phyloP scores from a whole-genome alignment of 2,888 invertebrate species.

The Lamellibrachia columna region DNA sequence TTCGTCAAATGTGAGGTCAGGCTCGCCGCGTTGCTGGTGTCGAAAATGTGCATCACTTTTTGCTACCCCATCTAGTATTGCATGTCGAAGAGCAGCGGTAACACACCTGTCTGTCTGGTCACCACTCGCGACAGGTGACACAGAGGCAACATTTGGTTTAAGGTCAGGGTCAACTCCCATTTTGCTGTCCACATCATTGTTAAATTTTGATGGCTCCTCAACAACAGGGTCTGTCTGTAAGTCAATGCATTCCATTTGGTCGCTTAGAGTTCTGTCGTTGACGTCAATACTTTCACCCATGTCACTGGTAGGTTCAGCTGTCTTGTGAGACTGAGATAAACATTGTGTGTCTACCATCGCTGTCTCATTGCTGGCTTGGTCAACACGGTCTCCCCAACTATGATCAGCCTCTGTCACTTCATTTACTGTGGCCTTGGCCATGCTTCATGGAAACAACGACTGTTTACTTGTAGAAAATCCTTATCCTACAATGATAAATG shows the following conservation, averaged over 20 bases:
- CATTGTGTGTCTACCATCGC: background rate
- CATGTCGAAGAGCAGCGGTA: slow-evolving; percentile 17
- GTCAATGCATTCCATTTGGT: slow-evolving; percentile 8
- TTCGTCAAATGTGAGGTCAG: slow-evolving; percentile 76
- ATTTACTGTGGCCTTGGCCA: background rate
- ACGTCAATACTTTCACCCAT: background rate
- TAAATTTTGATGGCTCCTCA: background rate
- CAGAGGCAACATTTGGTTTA: background rate
- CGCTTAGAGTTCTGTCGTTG: background rate
- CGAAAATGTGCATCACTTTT: slow-evolving; percentile 77
- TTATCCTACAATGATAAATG: background rate
- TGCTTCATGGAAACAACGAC: background rate
- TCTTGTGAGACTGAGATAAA: background rate
- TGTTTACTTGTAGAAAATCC: background rate
- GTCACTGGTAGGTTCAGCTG: background rate
- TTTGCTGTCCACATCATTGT: background rate
- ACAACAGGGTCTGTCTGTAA: background rate
- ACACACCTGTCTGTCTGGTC: background rate
- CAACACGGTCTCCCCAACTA: background rate
- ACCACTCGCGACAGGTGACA: background rate
- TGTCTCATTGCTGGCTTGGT: background rate
- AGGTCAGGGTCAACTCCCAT: background rate
- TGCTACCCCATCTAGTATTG: slow-evolving; percentile 74
- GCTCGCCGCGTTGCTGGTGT: slow-evolving; percentile 83
- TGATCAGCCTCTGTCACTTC: background rate